These are phyloP conservation scores for Cordylochernes scorpioides DNA, from an alignment of 2,888 invertebrate genomes.

Conservation along the genomic window DNA sequence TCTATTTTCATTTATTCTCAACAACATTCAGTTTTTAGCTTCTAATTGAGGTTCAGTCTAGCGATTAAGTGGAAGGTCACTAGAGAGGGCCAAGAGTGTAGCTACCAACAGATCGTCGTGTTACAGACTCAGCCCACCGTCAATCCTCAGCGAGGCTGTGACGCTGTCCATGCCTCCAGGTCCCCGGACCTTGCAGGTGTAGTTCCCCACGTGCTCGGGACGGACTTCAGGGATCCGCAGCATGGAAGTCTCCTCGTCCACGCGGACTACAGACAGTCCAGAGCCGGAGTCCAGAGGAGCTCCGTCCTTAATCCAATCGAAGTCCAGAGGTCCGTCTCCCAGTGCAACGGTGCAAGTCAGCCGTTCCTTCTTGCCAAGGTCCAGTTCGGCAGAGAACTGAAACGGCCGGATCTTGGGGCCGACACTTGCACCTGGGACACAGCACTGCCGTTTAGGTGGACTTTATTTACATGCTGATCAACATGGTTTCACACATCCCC, in stretches of 20 bases:
- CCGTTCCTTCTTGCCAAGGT: constrained; percentile 1
- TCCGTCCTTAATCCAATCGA: constrained; percentile 6
- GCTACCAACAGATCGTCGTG: too few species aligned
- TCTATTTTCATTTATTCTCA: too few species aligned
- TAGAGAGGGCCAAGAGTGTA: too few species aligned
- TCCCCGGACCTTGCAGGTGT: constrained; percentile 5
- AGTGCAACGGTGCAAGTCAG: constrained; percentile 2
- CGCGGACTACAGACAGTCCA: neutral
- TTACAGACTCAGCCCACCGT: too few species aligned
- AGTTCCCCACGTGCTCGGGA: constrained; percentile 6
- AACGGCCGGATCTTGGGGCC: constrained; percentile 4
- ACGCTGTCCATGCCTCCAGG: constrained; percentile 1
- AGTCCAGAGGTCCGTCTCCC: constrained; percentile 4
- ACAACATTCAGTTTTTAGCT: too few species aligned
- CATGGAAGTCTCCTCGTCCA: neutral
- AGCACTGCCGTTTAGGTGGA: too few species aligned
- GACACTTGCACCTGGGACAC: too few species aligned
- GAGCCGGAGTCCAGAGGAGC: neutral
- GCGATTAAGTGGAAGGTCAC: too few species aligned
- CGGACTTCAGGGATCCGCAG: neutral
- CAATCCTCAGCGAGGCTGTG: constrained; percentile 2
- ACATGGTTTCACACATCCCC: too few species aligned
- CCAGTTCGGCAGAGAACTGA: constrained; percentile 3
- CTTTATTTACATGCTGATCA: too few species aligned
- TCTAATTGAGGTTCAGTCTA: too few species aligned